Conservation (phyloP, 2,888 invertebrate genomes). For the Lacanobia wlatinum region DNA sequence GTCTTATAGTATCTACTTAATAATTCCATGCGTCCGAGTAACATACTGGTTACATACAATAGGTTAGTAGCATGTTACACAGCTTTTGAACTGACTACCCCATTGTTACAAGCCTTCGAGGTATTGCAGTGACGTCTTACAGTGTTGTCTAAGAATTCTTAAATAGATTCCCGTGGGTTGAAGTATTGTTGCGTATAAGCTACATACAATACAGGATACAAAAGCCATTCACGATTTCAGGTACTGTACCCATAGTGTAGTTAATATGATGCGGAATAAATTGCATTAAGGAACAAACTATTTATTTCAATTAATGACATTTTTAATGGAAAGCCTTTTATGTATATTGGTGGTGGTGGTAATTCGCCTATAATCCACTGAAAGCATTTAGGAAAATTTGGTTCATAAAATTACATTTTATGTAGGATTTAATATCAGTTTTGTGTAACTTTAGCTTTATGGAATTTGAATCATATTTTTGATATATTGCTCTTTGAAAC, state of each 20-base stretch:
- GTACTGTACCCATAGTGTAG: not conserved
- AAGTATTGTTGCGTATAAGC: not conserved
- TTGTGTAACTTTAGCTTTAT: not conserved
- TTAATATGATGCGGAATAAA: not conserved
- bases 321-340: not conserved
- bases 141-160: conserved; percentile 4
- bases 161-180: conserved; percentile 6
- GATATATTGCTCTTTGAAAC: not conserved
- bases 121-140: not conserved
- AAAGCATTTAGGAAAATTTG: not conserved
- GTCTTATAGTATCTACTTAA: not conserved
- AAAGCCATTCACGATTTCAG: not conserved
- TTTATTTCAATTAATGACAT: not conserved
- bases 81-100: conserved; percentile 14
- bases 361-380: not conserved
- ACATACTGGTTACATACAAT: not conserved
- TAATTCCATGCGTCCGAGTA: not conserved
- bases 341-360: no score
- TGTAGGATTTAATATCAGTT: not conserved
- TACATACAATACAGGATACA: no score
- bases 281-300: not conserved
- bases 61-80: not conserved
- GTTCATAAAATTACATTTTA: conserved; percentile 1
- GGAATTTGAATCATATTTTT: not conserved
- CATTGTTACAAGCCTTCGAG: not conserved